Conservation (phyloP, 2,113 vertebrate genomes). For the Neodontobutis hainanensis region DNA sequence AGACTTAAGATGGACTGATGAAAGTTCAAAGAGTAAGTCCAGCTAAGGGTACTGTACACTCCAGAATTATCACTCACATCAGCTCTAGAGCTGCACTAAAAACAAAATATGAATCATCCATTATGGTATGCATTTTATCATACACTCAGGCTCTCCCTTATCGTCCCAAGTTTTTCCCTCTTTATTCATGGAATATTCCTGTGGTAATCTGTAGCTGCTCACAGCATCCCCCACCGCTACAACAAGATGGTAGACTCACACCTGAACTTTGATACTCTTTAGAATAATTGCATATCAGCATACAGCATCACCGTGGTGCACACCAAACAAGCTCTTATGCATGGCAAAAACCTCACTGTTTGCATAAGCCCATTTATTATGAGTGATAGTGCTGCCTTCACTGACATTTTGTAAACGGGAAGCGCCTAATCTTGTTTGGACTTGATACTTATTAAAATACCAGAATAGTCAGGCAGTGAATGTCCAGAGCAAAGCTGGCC, state of each 20-base stretch:
- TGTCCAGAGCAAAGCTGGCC: conserved; percentile 70
- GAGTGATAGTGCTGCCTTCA: conserved; percentile 82
- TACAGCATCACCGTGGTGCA: conserved; percentile 73
- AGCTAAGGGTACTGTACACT: conserved; percentile 28
- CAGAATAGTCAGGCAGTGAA: conserved; percentile 73
- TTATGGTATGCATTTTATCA: conserved; percentile 75
- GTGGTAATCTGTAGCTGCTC: conserved; percentile 70
- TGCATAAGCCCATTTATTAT: conserved; percentile 87
- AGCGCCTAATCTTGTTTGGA: conserved; percentile 84
- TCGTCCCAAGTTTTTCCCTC: conserved; percentile 66
- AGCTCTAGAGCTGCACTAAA: conserved; percentile 50
- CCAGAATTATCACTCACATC: conserved; percentile 57
- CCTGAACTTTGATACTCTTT: conserved; percentile 84
- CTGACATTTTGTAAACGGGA: conserved; percentile 84
- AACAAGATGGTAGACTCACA: conserved; percentile 68
- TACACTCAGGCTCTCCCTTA: conserved; percentile 68
- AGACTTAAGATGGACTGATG: conserved; percentile 74
- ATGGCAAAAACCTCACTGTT: conserved; percentile 78
- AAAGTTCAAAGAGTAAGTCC: conserved; percentile 66
- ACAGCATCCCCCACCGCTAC: conserved; percentile 59
- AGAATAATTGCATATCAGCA: conserved; percentile 87
- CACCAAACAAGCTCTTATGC: conserved; percentile 81
- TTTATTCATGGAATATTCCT: conserved; percentile 79
- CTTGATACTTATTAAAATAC: conserved; percentile 85
- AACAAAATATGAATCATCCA: conserved; percentile 77